Base-by-base conservation (phyloP, 2,888 invertebrate species). In the Cotesia congregata region DNA sequence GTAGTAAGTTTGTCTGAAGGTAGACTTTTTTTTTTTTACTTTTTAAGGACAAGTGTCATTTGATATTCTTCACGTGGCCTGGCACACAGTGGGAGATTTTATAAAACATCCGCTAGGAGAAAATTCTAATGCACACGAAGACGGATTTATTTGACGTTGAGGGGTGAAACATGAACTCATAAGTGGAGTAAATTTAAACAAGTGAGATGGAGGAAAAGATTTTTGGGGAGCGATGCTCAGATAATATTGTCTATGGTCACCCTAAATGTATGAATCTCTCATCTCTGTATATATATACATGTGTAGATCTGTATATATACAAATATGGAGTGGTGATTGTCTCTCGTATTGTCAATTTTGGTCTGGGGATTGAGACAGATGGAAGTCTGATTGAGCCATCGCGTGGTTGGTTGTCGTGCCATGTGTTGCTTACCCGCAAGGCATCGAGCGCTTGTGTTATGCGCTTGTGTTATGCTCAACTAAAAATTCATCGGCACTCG, bases 371-470 rank as follows among this genome's bases (percentile, higher is more conserved):
- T 39, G 74, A 77, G 80, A 80, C 83, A 83, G 83, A 83, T 83
- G 82, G 71, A 76, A 77, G 76, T 75, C 72, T 82, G 81, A 83
- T 83, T 82, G 82, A 82, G 80, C 79, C 78, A 80, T 80, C 77
- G 77, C 50, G 68, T 77, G 73, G 71, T 60, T 60, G 17, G 64
- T 59, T 76, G 77, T 77, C 77, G 41, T 77, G 73, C 77, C 77
- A 77, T 77, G 77, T 77, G 77, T 77, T 69, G 72, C 72, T 40
- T 76, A 76, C 59, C 73, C 73, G 64, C 67, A 73, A 65, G 67
- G 30, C 67, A 15, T 4, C 39, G 7, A 30, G 41, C 30, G 30
- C 3, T 30, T 30, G 30, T 30, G 30, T 30, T 30, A 30, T 30
- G 30, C 30, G 30, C 3, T 30, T 30, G 30, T 30, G 30, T 30